phyloP scores from a whole-genome alignment of 2,113 vertebrate genomes.

The Peromyscus californicus region DNA sequence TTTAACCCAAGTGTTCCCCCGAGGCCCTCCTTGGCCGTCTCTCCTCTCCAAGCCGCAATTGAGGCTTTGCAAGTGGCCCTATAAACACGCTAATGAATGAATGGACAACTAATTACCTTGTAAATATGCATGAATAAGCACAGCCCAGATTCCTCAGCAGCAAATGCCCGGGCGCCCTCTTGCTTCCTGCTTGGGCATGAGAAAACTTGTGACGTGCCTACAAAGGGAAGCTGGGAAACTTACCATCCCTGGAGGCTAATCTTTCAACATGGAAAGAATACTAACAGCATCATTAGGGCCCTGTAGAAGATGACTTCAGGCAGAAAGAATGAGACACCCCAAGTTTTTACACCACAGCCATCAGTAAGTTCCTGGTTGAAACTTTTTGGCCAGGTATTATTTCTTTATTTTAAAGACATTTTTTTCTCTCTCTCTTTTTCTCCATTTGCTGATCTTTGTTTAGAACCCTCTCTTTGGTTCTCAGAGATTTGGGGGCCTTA shows the following conservation, averaged over 20 bases:
- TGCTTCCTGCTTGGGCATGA: constrained; percentile 72
- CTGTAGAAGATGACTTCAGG: not conserved
- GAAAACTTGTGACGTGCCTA: not conserved
- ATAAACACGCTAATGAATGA: constrained; percentile 85
- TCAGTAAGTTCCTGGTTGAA: not conserved
- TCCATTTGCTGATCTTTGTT: not conserved
- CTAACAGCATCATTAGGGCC: not conserved
- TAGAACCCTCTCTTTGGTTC: not conserved
- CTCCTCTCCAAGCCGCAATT: constrained; percentile 73
- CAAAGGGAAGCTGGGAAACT: not conserved
- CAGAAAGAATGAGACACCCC: not conserved
- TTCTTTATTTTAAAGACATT: not conserved
- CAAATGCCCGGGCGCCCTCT: constrained; percentile 78
- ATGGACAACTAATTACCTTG: constrained; percentile 83
- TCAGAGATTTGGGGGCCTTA: constrained; percentile 1
- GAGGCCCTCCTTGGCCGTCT: constrained; percentile 62
- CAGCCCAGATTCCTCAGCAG: constrained; percentile 64
- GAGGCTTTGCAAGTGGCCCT: constrained; percentile 76
- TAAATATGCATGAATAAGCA: constrained; percentile 84
- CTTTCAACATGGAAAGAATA: not conserved
- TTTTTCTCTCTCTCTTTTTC: not conserved
- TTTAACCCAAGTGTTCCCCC: constrained; percentile 70
- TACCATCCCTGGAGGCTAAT: not conserved
- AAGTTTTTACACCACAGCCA: not conserved
- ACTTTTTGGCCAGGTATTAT: not conserved